Conservation (phyloP, 2,113 vertebrate species). For the Cariama cristata region DNA sequence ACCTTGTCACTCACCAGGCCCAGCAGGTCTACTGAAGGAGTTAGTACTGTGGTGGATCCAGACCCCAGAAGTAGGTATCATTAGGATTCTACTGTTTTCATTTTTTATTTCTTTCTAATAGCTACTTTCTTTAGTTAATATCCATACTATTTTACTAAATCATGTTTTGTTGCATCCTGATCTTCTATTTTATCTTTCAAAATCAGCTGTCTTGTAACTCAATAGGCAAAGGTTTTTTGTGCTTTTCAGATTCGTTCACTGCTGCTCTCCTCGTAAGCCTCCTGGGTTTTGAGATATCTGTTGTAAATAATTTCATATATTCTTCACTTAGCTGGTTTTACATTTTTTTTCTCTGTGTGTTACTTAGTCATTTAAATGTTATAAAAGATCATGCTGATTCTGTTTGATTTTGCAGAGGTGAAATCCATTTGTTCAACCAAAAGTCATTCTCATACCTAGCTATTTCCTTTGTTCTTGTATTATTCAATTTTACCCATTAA, state of each 20-base stretch:
- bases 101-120: not conserved
- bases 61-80: not conserved
- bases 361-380: conserved; percentile 52
- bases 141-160: not conserved
- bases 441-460: not conserved
- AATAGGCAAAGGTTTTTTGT: not conserved
- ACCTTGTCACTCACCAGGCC: not conserved
- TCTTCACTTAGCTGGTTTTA: conserved; percentile 41
- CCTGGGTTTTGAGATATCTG: conserved; percentile 6
- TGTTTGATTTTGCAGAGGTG: conserved; percentile 40
- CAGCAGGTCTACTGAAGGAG: not conserved
- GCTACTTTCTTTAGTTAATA: not conserved
- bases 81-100: not conserved
- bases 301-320: not conserved
- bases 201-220: not conserved
- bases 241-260: not conserved
- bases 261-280: not conserved
- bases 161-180: not conserved
- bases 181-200: not conserved
- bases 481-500: conserved; percentile 9
- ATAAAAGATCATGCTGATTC: conserved; percentile 28
- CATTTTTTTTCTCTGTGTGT: not conserved
- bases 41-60: not conserved
- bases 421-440: conserved; percentile 56
- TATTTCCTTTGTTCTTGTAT: conserved; percentile 25